Evolutionary conservation across 2,113 vertebrate genomes (phyloP).

Genomic region (Promerops cafer): DNA sequence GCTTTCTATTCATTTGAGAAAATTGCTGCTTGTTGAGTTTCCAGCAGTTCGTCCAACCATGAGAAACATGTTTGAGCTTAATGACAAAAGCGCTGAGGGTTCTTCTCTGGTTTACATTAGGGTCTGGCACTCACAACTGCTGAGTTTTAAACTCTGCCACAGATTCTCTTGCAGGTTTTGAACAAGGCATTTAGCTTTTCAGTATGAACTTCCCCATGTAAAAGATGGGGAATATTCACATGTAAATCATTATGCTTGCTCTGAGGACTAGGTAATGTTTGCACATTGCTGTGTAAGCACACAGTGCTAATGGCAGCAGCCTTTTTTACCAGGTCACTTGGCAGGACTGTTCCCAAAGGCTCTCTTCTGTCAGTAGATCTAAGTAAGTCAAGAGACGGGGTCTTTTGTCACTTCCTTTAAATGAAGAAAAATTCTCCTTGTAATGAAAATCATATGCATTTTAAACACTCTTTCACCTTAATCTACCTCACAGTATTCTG

Average conservation of each 20-base stretch:
- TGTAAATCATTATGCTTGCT: neutral
- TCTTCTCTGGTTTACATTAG: neutral
- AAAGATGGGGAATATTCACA: neutral
- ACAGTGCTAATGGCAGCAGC: neutral
- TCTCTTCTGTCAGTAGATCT: neutral
- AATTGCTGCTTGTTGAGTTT: neutral
- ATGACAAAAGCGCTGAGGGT: neutral
- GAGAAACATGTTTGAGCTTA: neutral
- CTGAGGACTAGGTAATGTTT: neutral
- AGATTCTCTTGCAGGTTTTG: neutral
- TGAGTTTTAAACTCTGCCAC: neutral
- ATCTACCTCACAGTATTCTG: neutral
- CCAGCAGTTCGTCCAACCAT: neutral
- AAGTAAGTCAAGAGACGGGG: neutral
- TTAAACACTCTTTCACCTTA: neutral
- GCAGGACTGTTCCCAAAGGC: neutral
- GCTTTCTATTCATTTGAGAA: neutral
- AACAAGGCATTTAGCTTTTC: neutral
- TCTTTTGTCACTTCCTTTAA: neutral
- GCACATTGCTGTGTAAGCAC: neutral
- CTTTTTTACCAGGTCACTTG: neutral
- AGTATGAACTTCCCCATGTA: neutral
- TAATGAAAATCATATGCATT: neutral
- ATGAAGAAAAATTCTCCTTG: neutral
- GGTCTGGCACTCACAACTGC: neutral